Percentiles rank a stretch among this genome's conserved stretches.
These are phyloP conservation scores for Ctenicera cuprea DNA, from an alignment of 2,888 invertebrate species.

Conservation along the genomic window DNA sequence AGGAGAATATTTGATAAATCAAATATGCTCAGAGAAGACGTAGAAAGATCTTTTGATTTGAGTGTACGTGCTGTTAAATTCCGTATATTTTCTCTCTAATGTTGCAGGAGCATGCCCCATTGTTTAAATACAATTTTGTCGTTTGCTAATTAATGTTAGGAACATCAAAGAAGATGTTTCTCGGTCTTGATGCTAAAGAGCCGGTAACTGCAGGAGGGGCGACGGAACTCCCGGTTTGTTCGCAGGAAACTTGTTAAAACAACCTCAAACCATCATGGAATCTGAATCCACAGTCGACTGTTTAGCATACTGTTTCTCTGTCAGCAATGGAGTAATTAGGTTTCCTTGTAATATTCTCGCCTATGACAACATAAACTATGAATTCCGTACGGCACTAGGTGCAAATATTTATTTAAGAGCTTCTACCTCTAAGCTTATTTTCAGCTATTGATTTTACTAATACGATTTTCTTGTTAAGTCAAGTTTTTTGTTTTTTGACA, in stretches of 20 bases:
- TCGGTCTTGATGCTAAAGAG: slow-evolving; percentile 74
- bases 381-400: not conserved
- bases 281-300: slow-evolving; percentile 55
- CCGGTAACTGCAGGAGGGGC: slow-evolving; percentile 61
- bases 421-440: not conserved
- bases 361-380: slow-evolving; percentile 41
- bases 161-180: slow-evolving; percentile 76
- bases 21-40: not conserved
- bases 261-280: slow-evolving; percentile 59
- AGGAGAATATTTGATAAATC: no score
- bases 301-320: slow-evolving; percentile 57
- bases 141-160: slow-evolving; percentile 77
- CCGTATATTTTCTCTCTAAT: slow-evolving; percentile 54
- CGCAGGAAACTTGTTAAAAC: slow-evolving; percentile 61
- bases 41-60: slow-evolving; percentile 6
- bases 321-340: slow-evolving; percentile 57
- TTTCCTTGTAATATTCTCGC: slow-evolving; percentile 55
- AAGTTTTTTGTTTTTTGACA: not conserved
- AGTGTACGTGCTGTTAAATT: slow-evolving; percentile 46
- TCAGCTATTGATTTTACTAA: slow-evolving; percentile 2
- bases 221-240: slow-evolving; percentile 55
- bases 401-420: not conserved
- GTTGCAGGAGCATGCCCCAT: slow-evolving; percentile 68
- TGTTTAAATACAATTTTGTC: slow-evolving; percentile 79
- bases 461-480: not conserved